Evolutionary conservation across 2,113 vertebrate genomes (phyloP).

Genomic region (Sinocyclocheilus anshuiensis): DNA sequence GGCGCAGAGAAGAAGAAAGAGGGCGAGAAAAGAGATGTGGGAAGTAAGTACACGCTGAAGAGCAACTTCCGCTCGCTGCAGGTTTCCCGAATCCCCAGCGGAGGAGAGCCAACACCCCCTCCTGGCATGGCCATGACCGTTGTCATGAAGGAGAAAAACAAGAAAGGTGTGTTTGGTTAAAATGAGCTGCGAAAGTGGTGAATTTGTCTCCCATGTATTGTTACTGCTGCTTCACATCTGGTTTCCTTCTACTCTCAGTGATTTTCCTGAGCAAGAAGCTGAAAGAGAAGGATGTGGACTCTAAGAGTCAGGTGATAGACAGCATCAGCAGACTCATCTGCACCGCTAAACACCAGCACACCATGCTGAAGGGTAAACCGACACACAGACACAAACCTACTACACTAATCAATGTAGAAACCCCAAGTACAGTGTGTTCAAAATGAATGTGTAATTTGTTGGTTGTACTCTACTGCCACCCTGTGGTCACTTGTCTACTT

Average conservation of each 20-base stretch:
- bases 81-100: constrained; percentile 85
- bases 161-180: constrained; percentile 74
- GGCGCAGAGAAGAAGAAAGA: constrained; percentile 83
- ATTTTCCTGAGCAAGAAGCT: constrained; percentile 88
- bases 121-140: constrained; percentile 93
- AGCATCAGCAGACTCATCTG: constrained; percentile 87
- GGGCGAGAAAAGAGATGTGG: constrained; percentile 79
- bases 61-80: constrained; percentile 93
- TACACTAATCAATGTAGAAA: neutral
- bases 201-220: neutral
- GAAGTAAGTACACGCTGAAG: constrained; percentile 88
- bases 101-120: constrained; percentile 83
- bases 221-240: neutral
- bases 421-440: neutral
- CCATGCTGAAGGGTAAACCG: constrained; percentile 77
- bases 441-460: neutral
- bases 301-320: constrained; percentile 85
- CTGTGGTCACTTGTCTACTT: neutral
- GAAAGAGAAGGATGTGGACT: constrained; percentile 84
- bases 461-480: neutral
- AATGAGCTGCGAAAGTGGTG: neutral
- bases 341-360: constrained; percentile 86
- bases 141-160: constrained; percentile 93
- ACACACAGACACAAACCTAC: constrained; percentile 5
- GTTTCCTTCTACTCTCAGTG: constrained; percentile 67